Percentiles rank a stretch among this genome's conserved stretches.
Evolutionary conservation across 2,113 vertebrate genomes (phyloP).

Genomic region (Paraplagusia blochii): DNA sequence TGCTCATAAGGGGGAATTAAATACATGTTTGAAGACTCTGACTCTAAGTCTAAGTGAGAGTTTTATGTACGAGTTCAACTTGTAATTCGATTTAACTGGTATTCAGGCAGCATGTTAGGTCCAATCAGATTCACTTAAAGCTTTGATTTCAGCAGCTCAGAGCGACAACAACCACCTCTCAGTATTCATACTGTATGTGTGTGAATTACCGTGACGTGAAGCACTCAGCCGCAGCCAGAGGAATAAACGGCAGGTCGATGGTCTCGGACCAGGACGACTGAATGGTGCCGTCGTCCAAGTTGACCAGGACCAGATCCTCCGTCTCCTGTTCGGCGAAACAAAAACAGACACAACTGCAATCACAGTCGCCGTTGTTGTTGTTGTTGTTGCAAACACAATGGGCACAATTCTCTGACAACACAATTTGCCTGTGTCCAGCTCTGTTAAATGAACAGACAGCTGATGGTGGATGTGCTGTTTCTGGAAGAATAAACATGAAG

Average conservation of each 20-base stretch:
- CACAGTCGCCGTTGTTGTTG: not conserved
- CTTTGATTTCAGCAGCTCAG: too few relatives aligned
- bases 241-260: conserved; percentile 78
- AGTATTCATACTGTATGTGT: not conserved
- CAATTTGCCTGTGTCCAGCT: conserved; percentile 12
- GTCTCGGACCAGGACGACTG: conserved; percentile 64
- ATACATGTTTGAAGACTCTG: too few relatives aligned
- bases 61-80: too few relatives aligned
- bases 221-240: conserved; percentile 77
- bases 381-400: conserved; percentile 7
- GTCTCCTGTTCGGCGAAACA: conserved; percentile 78
- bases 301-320: conserved; percentile 88
- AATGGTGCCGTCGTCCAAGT: conserved; percentile 85
- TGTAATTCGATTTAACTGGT: too few relatives aligned
- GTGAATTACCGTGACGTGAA: conserved; percentile 82
- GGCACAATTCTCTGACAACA: conserved; percentile 20
- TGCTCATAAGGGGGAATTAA: too few relatives aligned
- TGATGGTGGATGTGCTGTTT: conserved; percentile 32
- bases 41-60: too few relatives aligned
- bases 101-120: too few relatives aligned
- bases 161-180: too few relatives aligned
- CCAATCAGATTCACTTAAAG: too few relatives aligned
- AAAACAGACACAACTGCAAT: conserved; percentile 10
- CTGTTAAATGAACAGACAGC: conserved; percentile 21
- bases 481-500: conserved; percentile 34